Evolutionary conservation across 37 sponge, comb jelly and placozoan species (phyloP), one percentile per base, ranked within the genome.

Genomic region (Amphimedon queenslandica): DNA sequence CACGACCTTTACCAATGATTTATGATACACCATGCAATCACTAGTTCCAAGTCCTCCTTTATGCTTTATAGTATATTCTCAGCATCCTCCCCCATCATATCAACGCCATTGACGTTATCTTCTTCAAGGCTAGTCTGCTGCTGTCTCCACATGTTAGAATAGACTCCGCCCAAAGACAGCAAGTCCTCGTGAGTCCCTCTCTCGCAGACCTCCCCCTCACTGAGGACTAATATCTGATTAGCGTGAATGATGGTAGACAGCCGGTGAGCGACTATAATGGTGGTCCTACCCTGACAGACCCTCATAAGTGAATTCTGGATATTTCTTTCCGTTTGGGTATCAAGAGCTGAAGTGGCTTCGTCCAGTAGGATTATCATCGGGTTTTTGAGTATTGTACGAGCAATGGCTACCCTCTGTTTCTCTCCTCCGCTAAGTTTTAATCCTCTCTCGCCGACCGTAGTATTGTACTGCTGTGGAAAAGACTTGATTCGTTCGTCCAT

Each of bases 331-430:
- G 99, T 98, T 55, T 86, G 70, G 0, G 99, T 98, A 72, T 98
- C 99, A 40, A 98, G 85, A 16, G 99, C 99, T 27, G 99, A 98
- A 13, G 99, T 98, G 18, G 99, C 99, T 63, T 95, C 99, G 58
- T 98, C 99, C 37, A 98, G 77, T 10, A 98, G 81, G 29, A 98
- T 87, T 21, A 98, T 67, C 0, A 87, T 79, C 16, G 99, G 99
- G 0, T 96, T 76, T 78, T 99, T 99, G 57, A 99, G 74, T 39
- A 99, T 90, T 1, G 99, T 99, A 28, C 99, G 47, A 3, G 99
- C 99, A 66, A 99, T 99, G 39, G 96, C 96, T 4, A 97, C 99
- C 27, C 99, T 32, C 77, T 99, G 99, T 70, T 99, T 99, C 81
- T 99, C 99, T 37, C 99, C 99, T 2, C 99, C 99, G 34, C 96